Conservation (phyloP, 1,140 invertebrate species). For the Cotesia typhae region DNA sequence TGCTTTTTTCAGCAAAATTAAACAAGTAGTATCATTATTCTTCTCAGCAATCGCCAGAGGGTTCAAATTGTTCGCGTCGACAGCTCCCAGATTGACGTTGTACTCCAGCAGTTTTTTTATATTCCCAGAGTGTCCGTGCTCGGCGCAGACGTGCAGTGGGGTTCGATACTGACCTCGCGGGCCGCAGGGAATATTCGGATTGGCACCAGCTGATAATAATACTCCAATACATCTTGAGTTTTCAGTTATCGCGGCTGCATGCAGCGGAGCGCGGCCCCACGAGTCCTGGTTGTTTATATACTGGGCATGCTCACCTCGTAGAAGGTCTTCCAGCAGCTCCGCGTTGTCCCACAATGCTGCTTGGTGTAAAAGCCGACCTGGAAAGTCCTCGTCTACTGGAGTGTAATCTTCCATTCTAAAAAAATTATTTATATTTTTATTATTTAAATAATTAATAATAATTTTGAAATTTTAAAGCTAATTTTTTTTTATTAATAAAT, state of each 20-base stretch:
- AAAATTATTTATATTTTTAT: constrained; percentile 10
- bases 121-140: constrained; percentile 80
- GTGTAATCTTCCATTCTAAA: constrained; percentile 70
- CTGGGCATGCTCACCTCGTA: constrained; percentile 76
- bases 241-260: constrained; percentile 88
- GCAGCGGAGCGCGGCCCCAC: constrained; percentile 82
- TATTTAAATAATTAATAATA: background rate
- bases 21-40: constrained; percentile 73
- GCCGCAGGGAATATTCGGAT: constrained; percentile 76
- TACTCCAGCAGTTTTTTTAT: constrained; percentile 74
- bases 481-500: no score
- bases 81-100: constrained; percentile 72
- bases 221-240: constrained; percentile 81
- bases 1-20: constrained; percentile 73
- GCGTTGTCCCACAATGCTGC: constrained; percentile 92
- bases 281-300: constrained; percentile 80
- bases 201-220: constrained; percentile 77
- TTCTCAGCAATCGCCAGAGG: constrained; percentile 81
- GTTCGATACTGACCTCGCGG: constrained; percentile 74
- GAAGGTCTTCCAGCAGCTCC: constrained; percentile 83
- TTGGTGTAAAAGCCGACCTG: constrained; percentile 80
- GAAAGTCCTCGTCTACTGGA: constrained; percentile 82
- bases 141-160: constrained; percentile 81
- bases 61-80: constrained; percentile 75
- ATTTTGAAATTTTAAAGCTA: background rate